Evolutionary conservation across 2,888 invertebrate species (phyloP).

Genomic region (Oscheius sp.): DNA sequence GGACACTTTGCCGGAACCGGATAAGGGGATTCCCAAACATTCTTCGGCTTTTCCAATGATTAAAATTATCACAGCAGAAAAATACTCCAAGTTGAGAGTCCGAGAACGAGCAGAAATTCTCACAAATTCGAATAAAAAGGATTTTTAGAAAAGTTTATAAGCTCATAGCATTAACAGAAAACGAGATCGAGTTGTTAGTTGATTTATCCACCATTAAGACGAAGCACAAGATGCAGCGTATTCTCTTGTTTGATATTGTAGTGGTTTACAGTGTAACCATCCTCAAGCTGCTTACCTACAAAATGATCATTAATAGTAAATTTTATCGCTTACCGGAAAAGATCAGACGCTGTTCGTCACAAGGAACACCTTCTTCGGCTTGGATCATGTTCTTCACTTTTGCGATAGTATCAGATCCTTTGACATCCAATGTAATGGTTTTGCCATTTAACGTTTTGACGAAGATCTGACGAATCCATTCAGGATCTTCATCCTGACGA

Average conservation of each 20-base stretch:
- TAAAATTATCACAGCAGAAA: too few relatives aligned
- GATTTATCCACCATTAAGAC: slow-evolving; percentile 61
- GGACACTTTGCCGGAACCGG: slow-evolving; percentile 36
- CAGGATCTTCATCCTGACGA: too few relatives aligned
- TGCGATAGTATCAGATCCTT: slow-evolving; percentile 59
- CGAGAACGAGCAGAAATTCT: too few relatives aligned
- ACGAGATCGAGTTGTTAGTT: too few relatives aligned
- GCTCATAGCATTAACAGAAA: too few relatives aligned
- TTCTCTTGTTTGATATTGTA: slow-evolving; percentile 53
- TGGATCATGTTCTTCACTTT: slow-evolving; percentile 60
- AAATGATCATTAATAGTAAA: neutral
- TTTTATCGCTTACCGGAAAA: neutral
- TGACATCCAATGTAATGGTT: slow-evolving; percentile 79
- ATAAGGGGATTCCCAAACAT: neutral
- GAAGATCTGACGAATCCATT: slow-evolving; percentile 97
- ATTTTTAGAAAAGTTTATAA: too few relatives aligned
- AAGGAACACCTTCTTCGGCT: slow-evolving; percentile 60
- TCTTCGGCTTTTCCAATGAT: too few relatives aligned
- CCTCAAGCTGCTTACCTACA: slow-evolving; percentile 77
- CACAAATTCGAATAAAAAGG: too few relatives aligned
- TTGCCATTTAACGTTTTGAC: slow-evolving; percentile 88
- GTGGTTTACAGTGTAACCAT: slow-evolving; percentile 64
- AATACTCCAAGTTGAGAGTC: too few relatives aligned
- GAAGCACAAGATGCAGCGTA: slow-evolving; percentile 54
- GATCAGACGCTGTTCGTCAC: slow-evolving; percentile 38